Conservation (phyloP, 2,113 vertebrate genomes). For the Dipodomys stephensi region DNA sequence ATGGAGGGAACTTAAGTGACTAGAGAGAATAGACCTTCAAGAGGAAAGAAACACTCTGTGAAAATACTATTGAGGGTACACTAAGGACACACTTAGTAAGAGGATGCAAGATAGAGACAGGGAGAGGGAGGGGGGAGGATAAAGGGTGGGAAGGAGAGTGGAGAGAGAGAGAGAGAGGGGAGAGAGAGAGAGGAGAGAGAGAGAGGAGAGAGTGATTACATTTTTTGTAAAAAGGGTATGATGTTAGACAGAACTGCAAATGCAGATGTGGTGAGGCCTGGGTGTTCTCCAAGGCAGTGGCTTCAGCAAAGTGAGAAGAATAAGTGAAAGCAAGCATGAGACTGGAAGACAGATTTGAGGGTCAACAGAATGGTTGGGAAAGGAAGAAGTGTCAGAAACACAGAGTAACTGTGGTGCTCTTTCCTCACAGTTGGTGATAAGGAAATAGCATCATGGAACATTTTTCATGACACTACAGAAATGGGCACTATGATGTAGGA, state of each 20-base stretch:
- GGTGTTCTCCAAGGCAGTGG: background rate
- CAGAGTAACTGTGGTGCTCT: background rate
- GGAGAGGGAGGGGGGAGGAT: too few species aligned
- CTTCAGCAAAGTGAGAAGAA: background rate
- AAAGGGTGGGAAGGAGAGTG: too few species aligned
- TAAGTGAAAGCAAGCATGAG: background rate
- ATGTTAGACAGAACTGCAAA: background rate
- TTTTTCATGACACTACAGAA: background rate
- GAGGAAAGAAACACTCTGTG: background rate
- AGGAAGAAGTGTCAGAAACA: background rate
- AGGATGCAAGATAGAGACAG: background rate
- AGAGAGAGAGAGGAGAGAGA: background rate
- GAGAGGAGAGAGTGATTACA: background rate
- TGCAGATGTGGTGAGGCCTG: background rate
- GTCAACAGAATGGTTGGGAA: background rate
- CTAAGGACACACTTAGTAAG: background rate
- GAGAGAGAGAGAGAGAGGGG: background rate
- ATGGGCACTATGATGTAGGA: background rate
- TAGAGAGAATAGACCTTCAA: background rate
- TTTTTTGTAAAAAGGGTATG: background rate
- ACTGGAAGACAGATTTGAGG: background rate
- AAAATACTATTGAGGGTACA: background rate
- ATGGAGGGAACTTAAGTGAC: background rate
- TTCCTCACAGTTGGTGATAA: background rate
- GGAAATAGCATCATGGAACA: background rate